Percentiles rank a stretch among this genome's conserved stretches.
phyloP scores from a whole-genome alignment of 2,797 vertebrate genomes.

The Antrozous pallidus region DNA sequence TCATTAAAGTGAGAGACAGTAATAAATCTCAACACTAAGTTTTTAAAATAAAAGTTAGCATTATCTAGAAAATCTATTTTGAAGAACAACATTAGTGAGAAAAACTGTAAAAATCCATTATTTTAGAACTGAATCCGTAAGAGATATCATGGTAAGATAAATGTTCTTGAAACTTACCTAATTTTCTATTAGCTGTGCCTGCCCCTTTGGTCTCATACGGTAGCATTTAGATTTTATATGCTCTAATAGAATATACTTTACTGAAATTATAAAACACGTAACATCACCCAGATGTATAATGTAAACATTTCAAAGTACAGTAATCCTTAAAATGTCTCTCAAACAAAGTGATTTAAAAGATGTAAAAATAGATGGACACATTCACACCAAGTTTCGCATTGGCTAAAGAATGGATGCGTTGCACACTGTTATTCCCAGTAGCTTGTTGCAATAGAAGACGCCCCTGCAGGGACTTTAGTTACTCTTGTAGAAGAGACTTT shows the following conservation, averaged over 20 bases:
- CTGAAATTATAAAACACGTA: too few relatives aligned
- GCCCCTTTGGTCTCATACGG: background rate
- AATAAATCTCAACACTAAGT: conserved; percentile 11
- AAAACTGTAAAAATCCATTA: conserved; percentile 21
- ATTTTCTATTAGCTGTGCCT: background rate
- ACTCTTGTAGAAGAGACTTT: background rate
- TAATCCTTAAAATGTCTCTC: background rate
- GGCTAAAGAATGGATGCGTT: background rate
- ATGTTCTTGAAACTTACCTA: background rate
- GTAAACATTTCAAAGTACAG: background rate
- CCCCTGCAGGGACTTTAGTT: background rate
- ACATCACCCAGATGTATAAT: too few relatives aligned
- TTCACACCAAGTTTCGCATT: background rate
- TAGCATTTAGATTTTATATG: background rate
- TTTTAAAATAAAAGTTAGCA: conserved; percentile 41
- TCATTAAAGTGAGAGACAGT: background rate
- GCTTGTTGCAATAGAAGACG: background rate
- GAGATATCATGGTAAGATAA: background rate
- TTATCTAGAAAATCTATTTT: conserved; percentile 41
- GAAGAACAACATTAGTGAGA: conserved; percentile 11
- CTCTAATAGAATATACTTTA: background rate
- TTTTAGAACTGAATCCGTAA: background rate
- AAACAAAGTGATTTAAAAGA: background rate
- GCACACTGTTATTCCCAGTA: background rate
- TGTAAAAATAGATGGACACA: background rate